These are phyloP conservation scores for Monopterus albus DNA, from an alignment of 2,113 vertebrate species.

Conservation along the genomic window DNA sequence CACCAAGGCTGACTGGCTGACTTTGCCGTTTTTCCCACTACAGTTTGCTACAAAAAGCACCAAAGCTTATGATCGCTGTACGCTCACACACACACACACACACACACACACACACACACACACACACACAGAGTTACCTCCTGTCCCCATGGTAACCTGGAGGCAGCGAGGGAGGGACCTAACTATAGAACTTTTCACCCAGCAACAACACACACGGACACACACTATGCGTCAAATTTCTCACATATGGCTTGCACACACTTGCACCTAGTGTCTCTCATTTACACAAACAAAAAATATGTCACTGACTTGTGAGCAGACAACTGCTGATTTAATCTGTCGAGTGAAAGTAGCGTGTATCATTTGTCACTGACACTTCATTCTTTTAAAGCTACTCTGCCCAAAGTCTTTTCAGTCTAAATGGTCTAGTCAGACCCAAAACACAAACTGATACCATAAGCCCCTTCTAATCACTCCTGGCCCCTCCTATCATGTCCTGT, in stretches of 20 bases:
- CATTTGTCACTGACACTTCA: not conserved
- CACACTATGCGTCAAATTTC: constrained; percentile 42
- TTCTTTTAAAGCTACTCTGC: not conserved
- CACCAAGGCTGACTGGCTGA: not conserved
- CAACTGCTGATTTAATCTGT: not conserved
- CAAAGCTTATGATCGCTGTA: no score
- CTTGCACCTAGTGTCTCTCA: not conserved
- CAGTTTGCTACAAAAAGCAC: constrained; percentile 37
- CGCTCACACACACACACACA: not conserved
- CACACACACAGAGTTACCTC: constrained; percentile 40
- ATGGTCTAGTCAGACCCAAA: no score
- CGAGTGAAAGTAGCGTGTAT: not conserved
- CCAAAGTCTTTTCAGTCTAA: no score
- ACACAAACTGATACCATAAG: no score
- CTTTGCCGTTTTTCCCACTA: constrained; percentile 34
- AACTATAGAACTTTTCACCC: constrained; percentile 71
- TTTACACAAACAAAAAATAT: constrained; percentile 19
- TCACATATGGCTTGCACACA: constrained; percentile 30
- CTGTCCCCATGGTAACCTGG: constrained; percentile 73
- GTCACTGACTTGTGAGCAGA: constrained; percentile 17
- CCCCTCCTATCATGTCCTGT: no score
- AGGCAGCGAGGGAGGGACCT: constrained; percentile 59
- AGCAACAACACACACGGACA: constrained; percentile 61
- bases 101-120: not conserved
- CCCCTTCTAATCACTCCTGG: no score